These are phyloP conservation scores for Tribolium freemani DNA, from an alignment of 2,888 invertebrate genomes.

Conservation along the genomic window DNA sequence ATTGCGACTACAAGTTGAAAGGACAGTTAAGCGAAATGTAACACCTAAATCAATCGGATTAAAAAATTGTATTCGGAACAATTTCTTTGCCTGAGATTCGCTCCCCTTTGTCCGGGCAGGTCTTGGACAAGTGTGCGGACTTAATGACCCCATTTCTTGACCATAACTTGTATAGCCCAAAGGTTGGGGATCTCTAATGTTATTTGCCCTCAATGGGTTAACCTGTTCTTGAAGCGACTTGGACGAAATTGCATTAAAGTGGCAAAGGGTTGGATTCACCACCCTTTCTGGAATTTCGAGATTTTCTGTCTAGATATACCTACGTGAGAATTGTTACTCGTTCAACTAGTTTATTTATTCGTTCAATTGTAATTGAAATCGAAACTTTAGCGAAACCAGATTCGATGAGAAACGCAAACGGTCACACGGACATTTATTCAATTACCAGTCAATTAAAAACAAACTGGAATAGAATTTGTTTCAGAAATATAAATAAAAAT, in stretches of 20 bases:
- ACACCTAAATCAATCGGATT: not conserved
- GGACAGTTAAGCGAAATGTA: not conserved
- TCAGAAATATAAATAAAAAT: too few relatives aligned
- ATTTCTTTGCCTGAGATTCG: not conserved
- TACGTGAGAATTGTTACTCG: slow-evolving; percentile 21
- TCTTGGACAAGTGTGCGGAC: slow-evolving; percentile 49
- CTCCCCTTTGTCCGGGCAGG: slow-evolving; percentile 9
- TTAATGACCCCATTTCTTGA: slow-evolving; percentile 51
- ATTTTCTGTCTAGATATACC: slow-evolving; percentile 9
- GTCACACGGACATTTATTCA: too few relatives aligned
- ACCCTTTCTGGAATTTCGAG: slow-evolving; percentile 15
- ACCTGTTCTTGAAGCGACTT: slow-evolving; percentile 51
- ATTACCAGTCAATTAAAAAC: too few relatives aligned
- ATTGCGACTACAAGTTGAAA: not conserved
- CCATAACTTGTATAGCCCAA: slow-evolving; percentile 51
- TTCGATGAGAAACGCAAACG: too few relatives aligned
- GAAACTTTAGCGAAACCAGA: too few relatives aligned
- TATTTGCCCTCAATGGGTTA: slow-evolving; percentile 48
- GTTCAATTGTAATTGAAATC: too few relatives aligned
- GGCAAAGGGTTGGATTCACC: slow-evolving; percentile 20
- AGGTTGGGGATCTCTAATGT: slow-evolving; percentile 43
- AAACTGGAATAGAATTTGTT: too few relatives aligned
- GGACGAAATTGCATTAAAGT: slow-evolving; percentile 44
- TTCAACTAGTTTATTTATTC: slow-evolving; percentile 12
- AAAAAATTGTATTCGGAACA: not conserved